Evolutionary conservation across 2,113 vertebrate species (phyloP), one percentile per base, ranked within the genome.

Genomic region (Rhinopomastus cyanomelas): DNA sequence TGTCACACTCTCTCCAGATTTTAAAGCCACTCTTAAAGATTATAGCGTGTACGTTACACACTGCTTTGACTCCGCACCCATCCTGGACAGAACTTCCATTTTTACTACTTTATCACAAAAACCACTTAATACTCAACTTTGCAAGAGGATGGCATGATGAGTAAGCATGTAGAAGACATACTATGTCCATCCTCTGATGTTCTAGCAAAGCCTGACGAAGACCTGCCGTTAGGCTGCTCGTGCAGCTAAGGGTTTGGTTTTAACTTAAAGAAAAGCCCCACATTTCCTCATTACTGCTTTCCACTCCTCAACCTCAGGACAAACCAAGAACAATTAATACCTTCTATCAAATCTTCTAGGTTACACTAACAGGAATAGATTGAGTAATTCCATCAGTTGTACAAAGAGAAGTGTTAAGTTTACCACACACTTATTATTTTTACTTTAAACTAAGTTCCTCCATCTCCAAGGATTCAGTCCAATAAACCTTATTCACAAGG

Each of bases 11-110:
- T 72, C 57, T 30, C 56, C n/a, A 64, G 16, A n/a, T 42, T 51
- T 62, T 60, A 60, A 56, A 90, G 6, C 29, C 53, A 56, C 34
- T 42, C 21, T 65, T n/a, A 22, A 51, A 55, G 18, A 52, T 55
- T 2, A 9, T 4, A 23, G 36, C 2, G 8, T 4, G 1, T 5
- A 12, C 5, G 37, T 5, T 18, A 65, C 0, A 0, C 17, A 12
- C 3, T 6, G 27, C 25, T 83, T 77, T 44, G 27, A 8, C 15
- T 48, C 29, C 16, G 12, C 26, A 49, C 16, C 32, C 6, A 3
- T 26, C 17, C 39, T 49, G 19, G 22, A 10, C 4, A 1, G 74
- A 88, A 29, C 16, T 59, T 56, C 32, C 16, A 20, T 48, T 87
- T 82, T 37, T 53, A n/a, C 22, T 23, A 30, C 12, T 49, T 25